These are phyloP conservation scores for Cephus nigrinus DNA, from an alignment of 2,888 invertebrate genomes.

Conservation along the genomic window DNA sequence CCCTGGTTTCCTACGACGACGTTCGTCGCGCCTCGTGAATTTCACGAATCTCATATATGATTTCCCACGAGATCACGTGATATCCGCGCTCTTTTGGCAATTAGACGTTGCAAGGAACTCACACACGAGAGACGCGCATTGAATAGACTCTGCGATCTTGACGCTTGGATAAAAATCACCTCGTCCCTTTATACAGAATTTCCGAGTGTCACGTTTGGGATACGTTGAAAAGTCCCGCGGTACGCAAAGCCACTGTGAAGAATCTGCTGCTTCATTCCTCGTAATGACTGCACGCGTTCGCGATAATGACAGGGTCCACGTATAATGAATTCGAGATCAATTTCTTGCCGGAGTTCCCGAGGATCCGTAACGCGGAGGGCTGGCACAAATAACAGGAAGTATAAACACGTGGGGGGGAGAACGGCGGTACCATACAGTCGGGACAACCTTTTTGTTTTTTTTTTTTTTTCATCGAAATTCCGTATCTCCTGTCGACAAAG, in stretches of 20 bases:
- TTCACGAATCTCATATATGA: background rate
- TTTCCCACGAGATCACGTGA: background rate
- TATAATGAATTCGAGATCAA: conserved; percentile 43
- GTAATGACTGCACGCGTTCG: conserved; percentile 26
- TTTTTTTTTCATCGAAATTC: background rate
- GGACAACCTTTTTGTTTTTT: background rate
- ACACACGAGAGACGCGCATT: background rate
- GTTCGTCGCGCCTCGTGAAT: background rate
- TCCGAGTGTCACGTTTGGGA: background rate
- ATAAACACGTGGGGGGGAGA: background rate
- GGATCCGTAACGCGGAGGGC: background rate
- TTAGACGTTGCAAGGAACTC: background rate
- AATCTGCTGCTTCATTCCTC: conserved; percentile 31
- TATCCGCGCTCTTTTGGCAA: background rate
- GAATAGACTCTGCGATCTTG: background rate
- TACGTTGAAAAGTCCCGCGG: background rate
- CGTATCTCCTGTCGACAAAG: background rate
- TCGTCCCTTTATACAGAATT: background rate
- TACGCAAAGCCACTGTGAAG: background rate
- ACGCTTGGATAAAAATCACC: background rate
- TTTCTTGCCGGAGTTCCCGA: conserved; percentile 21
- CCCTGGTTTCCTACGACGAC: background rate
- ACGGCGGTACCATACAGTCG: background rate
- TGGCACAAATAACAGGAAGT: background rate
- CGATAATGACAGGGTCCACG: conserved; percentile 20